These are phyloP conservation scores for Drosophila murphyi DNA, from an alignment of 1,140 invertebrate species.

Conservation along the genomic window DNA sequence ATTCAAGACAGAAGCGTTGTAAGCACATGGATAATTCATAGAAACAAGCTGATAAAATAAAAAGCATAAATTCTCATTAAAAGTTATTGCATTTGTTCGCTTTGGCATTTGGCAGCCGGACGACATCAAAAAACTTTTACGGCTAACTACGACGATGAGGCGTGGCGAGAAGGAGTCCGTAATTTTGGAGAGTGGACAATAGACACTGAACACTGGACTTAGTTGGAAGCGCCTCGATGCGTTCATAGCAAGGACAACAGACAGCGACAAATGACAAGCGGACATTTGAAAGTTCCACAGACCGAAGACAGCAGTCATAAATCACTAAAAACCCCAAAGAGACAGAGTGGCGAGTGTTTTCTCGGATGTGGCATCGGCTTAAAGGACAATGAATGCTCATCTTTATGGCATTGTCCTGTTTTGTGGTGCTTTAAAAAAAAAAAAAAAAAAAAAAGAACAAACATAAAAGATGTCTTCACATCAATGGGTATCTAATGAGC, in stretches of 20 bases:
- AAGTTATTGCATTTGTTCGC: conserved; percentile 55
- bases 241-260: conserved; percentile 41
- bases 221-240: background rate
- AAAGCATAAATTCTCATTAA: conserved; percentile 77
- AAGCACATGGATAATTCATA: conserved; percentile 52
- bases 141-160: conserved; percentile 21
- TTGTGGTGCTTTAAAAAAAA: conserved; percentile 50
- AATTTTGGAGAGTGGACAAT: conserved; percentile 11
- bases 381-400: background rate
- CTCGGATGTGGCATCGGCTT: conserved; percentile 8
- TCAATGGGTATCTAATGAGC: conserved; percentile 44
- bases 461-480: conserved; percentile 20
- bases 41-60: conserved; percentile 47
- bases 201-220: conserved; percentile 4
- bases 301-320: conserved; percentile 40
- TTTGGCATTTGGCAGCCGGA: conserved; percentile 54
- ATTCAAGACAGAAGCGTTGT: conserved; percentile 12
- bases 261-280: conserved; percentile 64
- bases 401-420: conserved; percentile 12
- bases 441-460: no score
- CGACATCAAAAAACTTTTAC: conserved; percentile 69
- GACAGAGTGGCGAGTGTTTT: background rate
- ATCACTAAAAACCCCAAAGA: conserved; percentile 43
- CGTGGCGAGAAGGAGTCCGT: background rate
- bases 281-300: conserved; percentile 48